Evolutionary conservation across 2,888 invertebrate species (phyloP).

Genomic region (Notodonta ziczac): DNA sequence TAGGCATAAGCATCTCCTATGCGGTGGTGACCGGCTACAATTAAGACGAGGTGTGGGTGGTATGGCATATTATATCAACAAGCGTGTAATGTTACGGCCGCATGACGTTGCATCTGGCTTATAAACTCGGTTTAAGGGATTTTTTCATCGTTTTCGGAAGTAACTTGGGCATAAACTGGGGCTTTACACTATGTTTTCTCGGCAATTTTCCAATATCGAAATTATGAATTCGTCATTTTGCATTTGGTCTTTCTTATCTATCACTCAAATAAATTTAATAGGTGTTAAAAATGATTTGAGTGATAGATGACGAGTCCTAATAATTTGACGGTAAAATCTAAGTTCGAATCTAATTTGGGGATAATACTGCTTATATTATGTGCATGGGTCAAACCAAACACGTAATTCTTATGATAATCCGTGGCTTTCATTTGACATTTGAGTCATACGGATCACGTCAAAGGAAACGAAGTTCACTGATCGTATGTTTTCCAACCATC

Average conservation of each 20-base stretch:
- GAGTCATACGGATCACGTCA: background rate
- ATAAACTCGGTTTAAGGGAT: constrained; percentile 1
- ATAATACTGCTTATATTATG: background rate
- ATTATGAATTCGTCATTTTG: too few relatives aligned
- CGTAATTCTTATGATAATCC: constrained; percentile 2
- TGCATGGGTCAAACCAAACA: background rate
- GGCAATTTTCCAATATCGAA: too few relatives aligned
- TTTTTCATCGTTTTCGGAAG: background rate
- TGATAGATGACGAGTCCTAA: too few relatives aligned
- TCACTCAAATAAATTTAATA: too few relatives aligned
- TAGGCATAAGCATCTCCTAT: background rate
- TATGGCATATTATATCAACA: background rate
- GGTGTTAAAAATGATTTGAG: too few relatives aligned
- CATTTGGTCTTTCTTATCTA: too few relatives aligned
- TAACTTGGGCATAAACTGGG: background rate
- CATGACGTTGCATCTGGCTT: background rate
- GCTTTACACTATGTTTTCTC: too few relatives aligned
- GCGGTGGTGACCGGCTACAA: background rate
- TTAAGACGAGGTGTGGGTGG: constrained; percentile 6
- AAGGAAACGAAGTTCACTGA: constrained; percentile 2
- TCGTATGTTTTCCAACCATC: background rate
- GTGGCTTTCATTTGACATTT: constrained; percentile 5
- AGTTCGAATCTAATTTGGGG: too few relatives aligned
- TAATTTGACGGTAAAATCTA: too few relatives aligned
- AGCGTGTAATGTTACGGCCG: background rate